Evolutionary conservation across 1,140 invertebrate genomes (phyloP).

Genomic region (Listronotus oregonensis): DNA sequence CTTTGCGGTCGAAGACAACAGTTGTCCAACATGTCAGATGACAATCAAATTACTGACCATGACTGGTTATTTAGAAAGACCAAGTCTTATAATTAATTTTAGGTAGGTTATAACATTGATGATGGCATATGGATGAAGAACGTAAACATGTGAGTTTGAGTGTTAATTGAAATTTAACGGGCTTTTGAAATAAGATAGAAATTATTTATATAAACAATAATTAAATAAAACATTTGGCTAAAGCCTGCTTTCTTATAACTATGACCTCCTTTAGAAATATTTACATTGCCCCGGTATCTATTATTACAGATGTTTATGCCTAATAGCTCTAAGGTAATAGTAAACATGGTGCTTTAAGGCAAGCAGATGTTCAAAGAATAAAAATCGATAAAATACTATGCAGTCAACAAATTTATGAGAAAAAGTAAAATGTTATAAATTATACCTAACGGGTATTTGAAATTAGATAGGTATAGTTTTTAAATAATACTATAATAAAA

Average conservation of each 20-base stretch:
- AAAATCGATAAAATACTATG: conserved; percentile 2
- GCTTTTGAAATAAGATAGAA: conserved; percentile 8
- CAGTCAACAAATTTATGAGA: neutral
- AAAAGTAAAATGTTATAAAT: too few relatives aligned
- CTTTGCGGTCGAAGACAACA: conserved; percentile 12
- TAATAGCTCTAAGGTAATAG: conserved; percentile 2
- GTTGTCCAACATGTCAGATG: conserved; percentile 19
- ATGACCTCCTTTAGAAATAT: too few relatives aligned
- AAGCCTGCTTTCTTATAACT: too few relatives aligned
- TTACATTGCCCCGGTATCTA: too few relatives aligned
- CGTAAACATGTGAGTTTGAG: conserved; percentile 11
- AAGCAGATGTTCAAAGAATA: conserved; percentile 23
- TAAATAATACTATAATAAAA: too few relatives aligned
- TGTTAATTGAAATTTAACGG: conserved; percentile 34
- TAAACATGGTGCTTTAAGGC: conserved; percentile 10
- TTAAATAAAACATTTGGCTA: conserved; percentile 9
- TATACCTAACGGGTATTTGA: too few relatives aligned
- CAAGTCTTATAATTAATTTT: conserved; percentile 20
- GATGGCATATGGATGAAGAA: conserved; percentile 22
- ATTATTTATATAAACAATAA: conserved; percentile 26
- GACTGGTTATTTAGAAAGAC: conserved; percentile 23
- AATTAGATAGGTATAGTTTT: too few relatives aligned
- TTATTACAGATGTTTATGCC: too few relatives aligned
- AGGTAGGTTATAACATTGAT: neutral
- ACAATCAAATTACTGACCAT: conserved; percentile 21